Base-by-base conservation (phyloP, 2,113 vertebrate genomes). In the Coturnix japonica region DNA sequence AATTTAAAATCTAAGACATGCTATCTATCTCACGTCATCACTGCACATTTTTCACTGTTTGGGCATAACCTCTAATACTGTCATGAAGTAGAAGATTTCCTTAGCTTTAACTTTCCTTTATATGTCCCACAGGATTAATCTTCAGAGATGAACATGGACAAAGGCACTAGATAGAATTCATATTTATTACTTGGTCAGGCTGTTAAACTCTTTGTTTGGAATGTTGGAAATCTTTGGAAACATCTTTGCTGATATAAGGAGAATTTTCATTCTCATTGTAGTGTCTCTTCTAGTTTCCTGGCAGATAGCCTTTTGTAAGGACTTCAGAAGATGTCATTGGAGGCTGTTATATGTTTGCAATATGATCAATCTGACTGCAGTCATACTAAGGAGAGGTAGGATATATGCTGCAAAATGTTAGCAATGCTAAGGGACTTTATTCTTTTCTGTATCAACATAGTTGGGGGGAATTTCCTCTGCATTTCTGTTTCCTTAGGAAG, bases 151-250 rank as follows among this genome's bases (percentile, higher is more conserved):
- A 94, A 35, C 0, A 1, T 85, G 91, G 82, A 82, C 82, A 81
- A 92, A 91, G 73, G 66, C 73, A 56, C 8, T 80, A 79, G 43
- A 72, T 11, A 87, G 67, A 93, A 95, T 77, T 46, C 23, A 66
- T 28, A 76, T 59, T 81, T 95, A 81, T 74, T 92, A 43, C 81
- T 82, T 60, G 87, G 72, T 30, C 57, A 90, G 65, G 39, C 39
- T 91, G 51, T 91, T 94, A 78, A 88, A 86, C 56, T 43, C 83
- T 88, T 87, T 76, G 85, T 94, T 93, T 85, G 79, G 41, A 87
- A 73, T 90, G 69, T 81, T 83, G 51, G 14, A 53, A 53, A 53
- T 53, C 51, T 53, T 53, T 53, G 26, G 14, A 28, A 53, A 53
- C 16, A 8, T 53, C 47, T 28, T 17, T 53, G 26, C 80, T 85